Evolutionary conservation across 2,797 vertebrate genomes (phyloP).

Genomic region (Pristis pectinata): DNA sequence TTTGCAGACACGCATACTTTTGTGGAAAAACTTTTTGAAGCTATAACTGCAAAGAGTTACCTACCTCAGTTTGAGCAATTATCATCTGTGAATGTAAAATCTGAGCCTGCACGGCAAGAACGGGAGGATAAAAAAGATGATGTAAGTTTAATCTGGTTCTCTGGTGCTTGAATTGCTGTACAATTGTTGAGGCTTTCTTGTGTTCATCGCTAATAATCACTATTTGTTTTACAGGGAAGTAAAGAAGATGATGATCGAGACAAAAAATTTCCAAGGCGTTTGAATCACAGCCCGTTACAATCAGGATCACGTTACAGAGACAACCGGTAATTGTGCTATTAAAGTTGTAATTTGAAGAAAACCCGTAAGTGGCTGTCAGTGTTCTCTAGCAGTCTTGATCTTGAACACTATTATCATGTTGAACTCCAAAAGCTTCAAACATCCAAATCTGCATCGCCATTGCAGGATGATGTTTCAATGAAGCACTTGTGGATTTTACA

Average conservation of each 20-base stretch:
- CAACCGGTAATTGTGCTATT: conserved; percentile 64
- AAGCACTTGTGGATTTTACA: neutral
- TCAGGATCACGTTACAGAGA: conserved; percentile 89
- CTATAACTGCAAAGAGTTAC: conserved; percentile 88
- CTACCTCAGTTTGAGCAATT: conserved; percentile 80
- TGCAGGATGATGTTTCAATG: neutral
- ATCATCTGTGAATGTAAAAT: conserved; percentile 64
- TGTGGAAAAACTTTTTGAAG: conserved; percentile 97
- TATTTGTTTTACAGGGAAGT: conserved; percentile 56
- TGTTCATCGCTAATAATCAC: conserved; percentile 37
- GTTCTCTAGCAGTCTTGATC: neutral
- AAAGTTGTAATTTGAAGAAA: neutral
- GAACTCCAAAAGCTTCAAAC: neutral
- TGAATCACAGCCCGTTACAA: conserved; percentile 86
- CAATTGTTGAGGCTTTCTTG: neutral
- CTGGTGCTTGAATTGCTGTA: neutral
- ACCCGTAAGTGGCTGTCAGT: neutral
- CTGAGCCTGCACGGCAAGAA: conserved; percentile 72
- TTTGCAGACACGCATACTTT: conserved; percentile 89
- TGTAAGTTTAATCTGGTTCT: conserved; percentile 53
- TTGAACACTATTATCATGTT: neutral
- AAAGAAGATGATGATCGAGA: conserved; percentile 91
- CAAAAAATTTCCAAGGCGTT: conserved; percentile 83
- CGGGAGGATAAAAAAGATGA: conserved; percentile 89
- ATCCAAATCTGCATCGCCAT: neutral